Conservation (phyloP, 2,113 vertebrate genomes). For the Hydrochoerus hydrochaeris region DNA sequence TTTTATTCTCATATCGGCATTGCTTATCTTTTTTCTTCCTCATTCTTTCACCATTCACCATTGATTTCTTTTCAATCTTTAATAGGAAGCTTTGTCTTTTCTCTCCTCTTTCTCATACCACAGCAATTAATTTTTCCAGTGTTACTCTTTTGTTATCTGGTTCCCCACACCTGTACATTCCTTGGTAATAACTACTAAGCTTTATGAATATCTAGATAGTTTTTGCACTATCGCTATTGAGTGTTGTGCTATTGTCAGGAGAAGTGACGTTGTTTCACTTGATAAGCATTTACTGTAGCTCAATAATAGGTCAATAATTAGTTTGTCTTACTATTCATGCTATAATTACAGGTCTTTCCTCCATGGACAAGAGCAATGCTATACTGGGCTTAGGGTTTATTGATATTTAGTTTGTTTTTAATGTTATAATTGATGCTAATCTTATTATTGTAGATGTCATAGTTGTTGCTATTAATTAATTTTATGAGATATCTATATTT, state of each 20-base stretch:
- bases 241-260: not conserved
- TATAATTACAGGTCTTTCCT: not conserved
- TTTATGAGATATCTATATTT: not conserved
- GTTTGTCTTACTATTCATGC: not conserved
- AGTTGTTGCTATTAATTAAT: not conserved
- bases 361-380: not conserved
- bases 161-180: not conserved
- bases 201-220: not conserved
- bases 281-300: not conserved
- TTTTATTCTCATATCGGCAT: not conserved
- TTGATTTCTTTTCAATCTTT: not conserved
- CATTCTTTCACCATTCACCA: not conserved
- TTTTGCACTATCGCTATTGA: not conserved
- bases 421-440: not conserved
- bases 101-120: not conserved
- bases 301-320: not conserved
- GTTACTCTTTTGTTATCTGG: not conserved
- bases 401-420: not conserved
- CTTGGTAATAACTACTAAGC: not conserved
- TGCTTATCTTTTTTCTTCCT: not conserved
- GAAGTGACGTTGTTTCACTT: not conserved
- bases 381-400: not conserved
- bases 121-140: not conserved
- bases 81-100: not conserved
- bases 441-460: not conserved